These are phyloP conservation scores for Lymantria dispar DNA, from an alignment of 2,888 invertebrate species.

Conservation along the genomic window DNA sequence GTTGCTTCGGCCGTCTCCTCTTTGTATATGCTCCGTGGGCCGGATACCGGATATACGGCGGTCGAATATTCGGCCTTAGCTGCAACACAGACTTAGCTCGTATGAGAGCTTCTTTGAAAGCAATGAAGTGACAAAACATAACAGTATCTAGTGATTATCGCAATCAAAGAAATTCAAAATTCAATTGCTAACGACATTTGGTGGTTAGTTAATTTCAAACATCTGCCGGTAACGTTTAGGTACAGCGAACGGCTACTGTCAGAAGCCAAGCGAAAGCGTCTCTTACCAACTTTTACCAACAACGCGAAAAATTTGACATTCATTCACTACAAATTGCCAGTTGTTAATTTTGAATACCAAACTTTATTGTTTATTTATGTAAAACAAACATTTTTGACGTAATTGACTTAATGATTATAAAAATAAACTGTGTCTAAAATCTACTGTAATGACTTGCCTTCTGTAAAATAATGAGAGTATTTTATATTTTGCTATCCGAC, in stretches of 20 bases:
- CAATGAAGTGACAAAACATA: conserved; percentile 23
- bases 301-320: conserved; percentile 1
- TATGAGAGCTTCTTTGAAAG: too few species aligned
- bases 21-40: too few species aligned
- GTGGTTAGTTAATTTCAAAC: neutral
- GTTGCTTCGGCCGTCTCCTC: too few species aligned
- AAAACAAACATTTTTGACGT: too few species aligned
- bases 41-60: too few species aligned
- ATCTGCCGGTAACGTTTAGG: neutral
- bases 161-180: conserved; percentile 8
- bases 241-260: neutral
- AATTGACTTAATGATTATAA: too few species aligned
- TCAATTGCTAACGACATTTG: conserved; percentile 5
- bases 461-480: too few species aligned
- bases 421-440: too few species aligned
- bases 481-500: too few species aligned
- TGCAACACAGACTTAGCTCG: too few species aligned
- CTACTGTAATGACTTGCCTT: too few species aligned
- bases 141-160: conserved; percentile 11
- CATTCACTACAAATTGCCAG: conserved; percentile 1
- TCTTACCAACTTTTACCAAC: neutral
- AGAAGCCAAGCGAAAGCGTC: conserved; percentile 1
- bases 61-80: too few species aligned
- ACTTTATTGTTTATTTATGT: neutral
- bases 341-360: neutral